Conservation (phyloP, 2,888 invertebrate species). For the Dexiosoma caninum region DNA sequence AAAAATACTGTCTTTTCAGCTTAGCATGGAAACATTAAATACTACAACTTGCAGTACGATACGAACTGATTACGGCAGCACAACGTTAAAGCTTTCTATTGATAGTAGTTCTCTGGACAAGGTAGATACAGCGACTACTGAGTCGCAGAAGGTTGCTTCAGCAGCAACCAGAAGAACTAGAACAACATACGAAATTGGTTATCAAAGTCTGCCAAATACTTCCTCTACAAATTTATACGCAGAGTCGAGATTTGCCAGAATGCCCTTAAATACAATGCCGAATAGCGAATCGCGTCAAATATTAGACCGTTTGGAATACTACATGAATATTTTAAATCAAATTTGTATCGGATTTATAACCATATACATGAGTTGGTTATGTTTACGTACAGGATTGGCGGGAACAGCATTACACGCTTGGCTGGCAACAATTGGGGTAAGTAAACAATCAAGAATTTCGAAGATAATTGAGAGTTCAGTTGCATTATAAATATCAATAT, state of each 20-base stretch:
- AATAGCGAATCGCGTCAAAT: slow-evolving; percentile 64
- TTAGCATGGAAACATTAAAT: slow-evolving; percentile 52
- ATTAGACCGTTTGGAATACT: slow-evolving; percentile 67
- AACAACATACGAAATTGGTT: slow-evolving; percentile 28
- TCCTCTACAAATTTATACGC: slow-evolving; percentile 55
- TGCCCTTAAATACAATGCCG: slow-evolving; percentile 65
- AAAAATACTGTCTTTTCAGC: slow-evolving; percentile 30
- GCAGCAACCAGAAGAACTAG: background rate
- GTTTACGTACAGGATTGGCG: slow-evolving; percentile 68
- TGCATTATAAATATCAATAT: too few relatives aligned
- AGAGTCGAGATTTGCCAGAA: slow-evolving; percentile 62
- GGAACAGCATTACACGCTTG: slow-evolving; percentile 73
- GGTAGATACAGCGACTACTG: slow-evolving; percentile 24
- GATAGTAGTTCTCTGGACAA: slow-evolving; percentile 32
- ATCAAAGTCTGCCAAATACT: slow-evolving; percentile 53
- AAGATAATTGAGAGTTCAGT: background rate
- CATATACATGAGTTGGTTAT: slow-evolving; percentile 73
- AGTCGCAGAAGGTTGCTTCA: background rate
- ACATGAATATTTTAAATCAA: slow-evolving; percentile 72
- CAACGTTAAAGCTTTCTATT: slow-evolving; percentile 64
- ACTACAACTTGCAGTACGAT: slow-evolving; percentile 60
- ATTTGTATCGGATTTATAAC: slow-evolving; percentile 75
- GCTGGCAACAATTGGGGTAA: slow-evolving; percentile 75
- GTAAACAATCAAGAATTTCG: slow-evolving; percentile 15
- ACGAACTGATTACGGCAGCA: slow-evolving; percentile 72